A percentile compares a stretch with the other conserved stretches of the same genome.
These are phyloP conservation scores for Tenthredo notha DNA, from an alignment of 2,888 invertebrate species.

Conservation along the genomic window DNA sequence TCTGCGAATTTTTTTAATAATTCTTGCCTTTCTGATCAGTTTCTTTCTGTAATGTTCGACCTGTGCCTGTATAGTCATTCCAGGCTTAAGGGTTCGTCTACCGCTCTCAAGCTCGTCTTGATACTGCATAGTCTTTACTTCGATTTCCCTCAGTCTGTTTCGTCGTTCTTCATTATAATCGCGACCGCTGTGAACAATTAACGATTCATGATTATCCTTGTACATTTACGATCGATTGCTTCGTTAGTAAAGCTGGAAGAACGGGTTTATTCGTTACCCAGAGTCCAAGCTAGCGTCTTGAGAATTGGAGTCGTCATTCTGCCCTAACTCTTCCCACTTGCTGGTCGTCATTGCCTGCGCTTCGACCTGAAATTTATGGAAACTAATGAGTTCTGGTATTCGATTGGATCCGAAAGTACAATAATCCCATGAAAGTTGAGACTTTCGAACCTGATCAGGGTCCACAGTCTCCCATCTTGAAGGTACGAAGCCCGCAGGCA, in stretches of 20 bases:
- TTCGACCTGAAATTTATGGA: constrained; percentile 79
- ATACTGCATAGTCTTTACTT: constrained; percentile 96
- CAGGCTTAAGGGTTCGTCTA: constrained; percentile 85
- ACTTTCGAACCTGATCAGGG: constrained; percentile 84
- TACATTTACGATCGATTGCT: background rate
- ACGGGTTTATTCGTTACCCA: constrained; percentile 64
- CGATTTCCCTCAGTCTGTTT: constrained; percentile 92
- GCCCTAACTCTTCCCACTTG: constrained; percentile 91
- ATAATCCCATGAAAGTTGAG: background rate
- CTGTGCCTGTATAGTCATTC: constrained; percentile 89
- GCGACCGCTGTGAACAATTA: constrained; percentile 71
- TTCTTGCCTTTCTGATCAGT: constrained; percentile 88
- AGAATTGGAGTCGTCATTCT: constrained; percentile 76
- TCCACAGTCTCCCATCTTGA: constrained; percentile 99
- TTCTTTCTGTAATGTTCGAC: constrained; percentile 95
- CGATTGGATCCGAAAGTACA: background rate
- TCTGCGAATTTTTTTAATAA: no score
- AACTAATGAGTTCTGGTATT: background rate
- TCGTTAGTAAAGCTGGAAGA: background rate
- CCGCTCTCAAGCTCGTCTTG: constrained; percentile 97
- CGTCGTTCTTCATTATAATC: constrained; percentile 86
- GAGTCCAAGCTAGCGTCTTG: constrained; percentile 78
- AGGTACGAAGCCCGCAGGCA: constrained; percentile 89
- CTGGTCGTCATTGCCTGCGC: constrained; percentile 92
- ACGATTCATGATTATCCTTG: background rate